Conservation (phyloP, 1,140 invertebrate genomes). For the Eriocheir sinensis region DNA sequence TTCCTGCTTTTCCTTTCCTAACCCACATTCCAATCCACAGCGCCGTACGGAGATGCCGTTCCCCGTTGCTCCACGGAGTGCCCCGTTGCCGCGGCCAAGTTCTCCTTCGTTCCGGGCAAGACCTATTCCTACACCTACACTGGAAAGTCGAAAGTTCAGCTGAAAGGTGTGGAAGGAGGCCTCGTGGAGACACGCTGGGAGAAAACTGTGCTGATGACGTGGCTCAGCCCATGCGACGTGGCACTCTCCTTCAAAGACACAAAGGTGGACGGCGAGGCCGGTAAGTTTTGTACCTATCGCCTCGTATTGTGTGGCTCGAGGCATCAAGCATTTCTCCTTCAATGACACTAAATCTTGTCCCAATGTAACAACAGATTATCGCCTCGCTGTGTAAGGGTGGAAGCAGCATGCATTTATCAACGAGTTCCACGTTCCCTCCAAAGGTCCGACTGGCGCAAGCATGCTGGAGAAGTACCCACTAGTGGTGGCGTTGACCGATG, state of each 20-base stretch:
- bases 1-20: too few relatives aligned
- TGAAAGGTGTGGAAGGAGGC: slow-evolving; percentile 63
- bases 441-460: slow-evolving; percentile 10
- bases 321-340: neutral
- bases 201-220: neutral
- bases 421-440: neutral
- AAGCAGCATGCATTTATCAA: neutral
- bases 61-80: slow-evolving; percentile 55
- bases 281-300: neutral
- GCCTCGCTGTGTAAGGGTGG: neutral
- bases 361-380: too few relatives aligned
- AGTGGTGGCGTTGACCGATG: slow-evolving; percentile 70
- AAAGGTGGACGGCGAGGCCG: slow-evolving; percentile 27
- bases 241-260: slow-evolving; percentile 52
- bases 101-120: slow-evolving; percentile 36
- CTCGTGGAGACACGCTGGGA: slow-evolving; percentile 9
- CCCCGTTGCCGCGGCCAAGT: slow-evolving; percentile 49
- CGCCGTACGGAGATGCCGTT: neutral
- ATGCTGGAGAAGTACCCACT: slow-evolving; percentile 65
- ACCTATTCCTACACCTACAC: slow-evolving; percentile 61
- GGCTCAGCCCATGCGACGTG: slow-evolving; percentile 54
- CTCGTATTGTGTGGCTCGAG: neutral
- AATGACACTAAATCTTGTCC: too few relatives aligned
- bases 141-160: slow-evolving; percentile 58
- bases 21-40: too few relatives aligned